A percentile compares a stretch with the other conserved stretches of the same genome.
Conservation (phyloP, 2,888 invertebrate species). For the Meiosimyza decipiens region DNA sequence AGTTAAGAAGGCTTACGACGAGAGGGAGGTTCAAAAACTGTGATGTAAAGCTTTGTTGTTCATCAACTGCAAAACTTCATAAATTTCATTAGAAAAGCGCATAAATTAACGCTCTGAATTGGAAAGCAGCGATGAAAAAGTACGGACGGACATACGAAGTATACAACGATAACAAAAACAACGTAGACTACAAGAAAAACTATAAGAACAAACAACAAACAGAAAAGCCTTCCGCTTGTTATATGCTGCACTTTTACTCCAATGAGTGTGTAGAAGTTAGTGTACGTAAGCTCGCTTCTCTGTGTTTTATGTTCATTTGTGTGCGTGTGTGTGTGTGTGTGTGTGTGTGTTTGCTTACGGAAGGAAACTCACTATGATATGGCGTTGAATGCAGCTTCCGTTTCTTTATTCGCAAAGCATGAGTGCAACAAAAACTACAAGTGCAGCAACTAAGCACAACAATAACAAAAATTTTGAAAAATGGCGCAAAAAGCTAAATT, state of each 20-base stretch:
- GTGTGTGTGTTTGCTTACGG: conserved; percentile 17
- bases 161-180: background rate
- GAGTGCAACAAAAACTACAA: background rate
- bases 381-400: conserved; percentile 33
- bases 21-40: background rate
- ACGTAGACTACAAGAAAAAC: conserved; percentile 1
- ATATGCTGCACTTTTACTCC: background rate
- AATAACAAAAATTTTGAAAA: conserved; percentile 34
- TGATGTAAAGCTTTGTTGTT: conserved; percentile 34
- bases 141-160: background rate
- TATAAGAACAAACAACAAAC: background rate
- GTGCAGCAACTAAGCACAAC: conserved; percentile 16
- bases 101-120: conserved; percentile 33
- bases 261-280: background rate
- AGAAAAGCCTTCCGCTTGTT: too few species aligned
- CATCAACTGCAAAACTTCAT: conserved; percentile 37
- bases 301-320: background rate
- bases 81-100: conserved; percentile 37
- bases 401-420: background rate
- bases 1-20: background rate
- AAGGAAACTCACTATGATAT: conserved; percentile 29
- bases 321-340: conserved; percentile 8
- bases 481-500: conserved; percentile 36
- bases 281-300: background rate
- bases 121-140: conserved; percentile 9